phyloP scores from a whole-genome alignment of 2,888 invertebrate species.

The Beris morrisii region DNA sequence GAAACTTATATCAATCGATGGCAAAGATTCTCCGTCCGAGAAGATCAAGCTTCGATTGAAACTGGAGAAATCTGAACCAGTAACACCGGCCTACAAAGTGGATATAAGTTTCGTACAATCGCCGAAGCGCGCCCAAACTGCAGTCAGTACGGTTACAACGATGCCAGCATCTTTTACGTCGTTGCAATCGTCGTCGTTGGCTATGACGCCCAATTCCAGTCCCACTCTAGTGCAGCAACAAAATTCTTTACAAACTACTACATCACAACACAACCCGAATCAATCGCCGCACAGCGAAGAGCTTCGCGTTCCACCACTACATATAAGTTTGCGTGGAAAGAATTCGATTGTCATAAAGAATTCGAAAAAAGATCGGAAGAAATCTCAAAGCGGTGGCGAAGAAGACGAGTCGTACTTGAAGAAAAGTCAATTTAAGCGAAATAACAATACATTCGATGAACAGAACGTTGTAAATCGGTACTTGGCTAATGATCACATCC shows the following conservation, averaged over 20 bases:
- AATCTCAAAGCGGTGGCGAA: slow-evolving; percentile 58
- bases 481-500: slow-evolving; percentile 38
- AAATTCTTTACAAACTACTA: slow-evolving; percentile 18
- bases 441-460: slow-evolving; percentile 51
- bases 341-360: slow-evolving; percentile 84
- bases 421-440: slow-evolving; percentile 54
- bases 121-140: slow-evolving; percentile 53
- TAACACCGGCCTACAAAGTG: slow-evolving; percentile 77
- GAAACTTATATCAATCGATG: slow-evolving; percentile 42
- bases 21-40: slow-evolving; percentile 56
- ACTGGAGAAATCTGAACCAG: slow-evolving; percentile 80
- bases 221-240: slow-evolving; percentile 19
- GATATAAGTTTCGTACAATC: slow-evolving; percentile 72
- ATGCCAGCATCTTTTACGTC: slow-evolving; percentile 34
- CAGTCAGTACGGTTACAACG: slow-evolving; percentile 33
- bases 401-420: slow-evolving; percentile 59
- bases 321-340: slow-evolving; percentile 81
- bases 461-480: slow-evolving; percentile 40
- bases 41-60: slow-evolving; percentile 82
- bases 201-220: slow-evolving; percentile 38
- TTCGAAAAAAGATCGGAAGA: slow-evolving; percentile 70
- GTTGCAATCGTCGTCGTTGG: slow-evolving; percentile 35
- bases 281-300: slow-evolving; percentile 60
- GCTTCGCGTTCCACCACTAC: slow-evolving; percentile 82
- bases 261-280: slow-evolving; percentile 38